phyloP scores from a whole-genome alignment of 2,888 invertebrate species.

The Eudemis profundana region DNA sequence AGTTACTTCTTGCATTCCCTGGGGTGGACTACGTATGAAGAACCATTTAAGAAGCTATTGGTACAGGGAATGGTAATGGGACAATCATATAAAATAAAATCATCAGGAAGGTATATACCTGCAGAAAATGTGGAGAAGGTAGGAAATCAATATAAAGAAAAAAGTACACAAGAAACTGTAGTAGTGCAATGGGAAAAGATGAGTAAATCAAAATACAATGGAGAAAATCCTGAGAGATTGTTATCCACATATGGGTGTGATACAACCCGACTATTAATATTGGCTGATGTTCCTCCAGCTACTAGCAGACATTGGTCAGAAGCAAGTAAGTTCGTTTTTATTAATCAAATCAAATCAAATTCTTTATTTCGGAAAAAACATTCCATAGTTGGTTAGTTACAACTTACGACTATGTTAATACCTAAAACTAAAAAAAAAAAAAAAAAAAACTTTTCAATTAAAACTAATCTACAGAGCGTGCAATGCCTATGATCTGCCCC shows the following conservation, averaged over 20 bases:
- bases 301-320: slow-evolving; percentile 96
- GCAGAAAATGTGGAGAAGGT: slow-evolving; percentile 87
- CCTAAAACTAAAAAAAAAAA: too few species aligned
- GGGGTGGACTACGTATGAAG: slow-evolving; percentile 89
- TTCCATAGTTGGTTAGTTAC: too few species aligned
- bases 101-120: slow-evolving; percentile 91
- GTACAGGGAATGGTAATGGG: slow-evolving; percentile 99
- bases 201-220: slow-evolving; percentile 99
- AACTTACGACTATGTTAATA: too few species aligned
- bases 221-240: slow-evolving; percentile 95
- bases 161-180: slow-evolving; percentile 88
- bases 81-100: slow-evolving; percentile 89
- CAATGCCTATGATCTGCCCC: too few species aligned
- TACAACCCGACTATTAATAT: slow-evolving; percentile 94
- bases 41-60: slow-evolving; percentile 96
- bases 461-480: too few species aligned
- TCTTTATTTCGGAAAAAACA: too few species aligned
- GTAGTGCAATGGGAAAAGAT: slow-evolving; percentile 97
- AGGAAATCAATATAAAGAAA: slow-evolving; percentile 86
- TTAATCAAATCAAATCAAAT: neutral
- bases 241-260: slow-evolving; percentile 94
- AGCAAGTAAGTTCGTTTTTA: slow-evolving; percentile 87
- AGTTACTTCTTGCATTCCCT: slow-evolving; percentile 94
- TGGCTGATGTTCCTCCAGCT: slow-evolving; percentile 95
- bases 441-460: too few species aligned